Evolutionary conservation across 1,140 invertebrate genomes (phyloP), one percentile per base, ranked within the genome.

Genomic region (Campoletis sonorensis): DNA sequence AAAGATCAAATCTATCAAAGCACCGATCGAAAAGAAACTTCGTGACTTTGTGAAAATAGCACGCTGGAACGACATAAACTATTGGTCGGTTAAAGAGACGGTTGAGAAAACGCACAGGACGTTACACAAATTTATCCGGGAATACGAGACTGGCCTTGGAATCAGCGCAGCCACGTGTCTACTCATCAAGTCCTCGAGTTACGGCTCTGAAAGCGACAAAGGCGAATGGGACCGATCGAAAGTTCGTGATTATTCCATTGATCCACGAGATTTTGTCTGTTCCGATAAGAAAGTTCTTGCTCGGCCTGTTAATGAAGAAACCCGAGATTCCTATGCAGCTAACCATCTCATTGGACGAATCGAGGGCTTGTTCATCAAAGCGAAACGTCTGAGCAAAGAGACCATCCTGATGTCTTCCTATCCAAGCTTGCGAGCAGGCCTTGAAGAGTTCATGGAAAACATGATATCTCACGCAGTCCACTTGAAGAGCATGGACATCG

Each of bases 61-160:
- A n/a, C 93, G 97, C 45, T 99, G 98, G 96, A 98, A 97, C 88
- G 98, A 99, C 87, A 95, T 98, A 1, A 99, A 96, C 87, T 98
- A 98, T 88, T 99, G 97, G 95, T 95, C 97, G n/a, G 94, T 99
- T 11, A 98, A 97, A 84, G 95, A 96, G 84, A 95, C 96, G 5
- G 95, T 98, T 4, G 95, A 96, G 30, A 98, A 97, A 90, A 96
- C 97, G 0, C 97, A 99, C 87, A 95, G 96, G 83, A 97, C 95
- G 27, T 89, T 99, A 1, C 96, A 96, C 85, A 98, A 98, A 90
- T 95, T 96, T 84, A 95, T 98, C 4, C 96, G 96, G 85, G 95
- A 97, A 85, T 98, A 95, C 92, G 93, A 95, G 84, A 93, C 93
- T 70, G 80, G 85, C 16, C 61, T 94, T 37, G 91, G 90, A 26